phyloP scores from a whole-genome alignment of 2,888 invertebrate species.

The Maniola hyperantus region DNA sequence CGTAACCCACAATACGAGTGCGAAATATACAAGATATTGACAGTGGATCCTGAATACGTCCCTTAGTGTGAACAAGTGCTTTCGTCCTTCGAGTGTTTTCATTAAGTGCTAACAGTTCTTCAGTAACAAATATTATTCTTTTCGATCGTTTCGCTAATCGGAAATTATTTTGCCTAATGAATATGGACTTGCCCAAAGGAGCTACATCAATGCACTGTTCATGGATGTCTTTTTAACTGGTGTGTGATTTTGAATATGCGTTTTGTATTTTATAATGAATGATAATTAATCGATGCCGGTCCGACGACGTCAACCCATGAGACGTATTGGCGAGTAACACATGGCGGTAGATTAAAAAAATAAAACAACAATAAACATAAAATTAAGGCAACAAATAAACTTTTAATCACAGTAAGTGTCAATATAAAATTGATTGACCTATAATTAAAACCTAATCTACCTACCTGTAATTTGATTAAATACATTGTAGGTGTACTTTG shows the following conservation, averaged over 20 bases:
- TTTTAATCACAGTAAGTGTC: neutral
- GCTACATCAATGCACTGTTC: slow-evolving; percentile 80
- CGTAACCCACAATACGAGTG: slow-evolving; percentile 41
- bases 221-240: slow-evolving; percentile 82
- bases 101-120: slow-evolving; percentile 57
- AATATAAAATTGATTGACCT: neutral
- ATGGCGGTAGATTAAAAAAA: slow-evolving; percentile 38
- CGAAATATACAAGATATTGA: slow-evolving; percentile 26
- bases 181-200: slow-evolving; percentile 80
- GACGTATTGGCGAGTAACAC: slow-evolving; percentile 20
- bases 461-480: too few species aligned
- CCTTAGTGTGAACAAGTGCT: slow-evolving; percentile 53
- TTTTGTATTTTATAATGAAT: slow-evolving; percentile 31
- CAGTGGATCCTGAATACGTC: slow-evolving; percentile 28
- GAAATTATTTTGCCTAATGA: slow-evolving; percentile 66
- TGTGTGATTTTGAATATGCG: slow-evolving; percentile 57
- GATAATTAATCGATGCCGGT: slow-evolving; percentile 17
- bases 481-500: too few species aligned
- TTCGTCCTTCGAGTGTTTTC: slow-evolving; percentile 52
- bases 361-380: neutral
- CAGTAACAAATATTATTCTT: slow-evolving; percentile 36
- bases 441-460: neutral
- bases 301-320: slow-evolving; percentile 21
- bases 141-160: slow-evolving; percentile 52
- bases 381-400: neutral